Conservation (phyloP, 2,888 invertebrate genomes). For the Notodonta ziczac region DNA sequence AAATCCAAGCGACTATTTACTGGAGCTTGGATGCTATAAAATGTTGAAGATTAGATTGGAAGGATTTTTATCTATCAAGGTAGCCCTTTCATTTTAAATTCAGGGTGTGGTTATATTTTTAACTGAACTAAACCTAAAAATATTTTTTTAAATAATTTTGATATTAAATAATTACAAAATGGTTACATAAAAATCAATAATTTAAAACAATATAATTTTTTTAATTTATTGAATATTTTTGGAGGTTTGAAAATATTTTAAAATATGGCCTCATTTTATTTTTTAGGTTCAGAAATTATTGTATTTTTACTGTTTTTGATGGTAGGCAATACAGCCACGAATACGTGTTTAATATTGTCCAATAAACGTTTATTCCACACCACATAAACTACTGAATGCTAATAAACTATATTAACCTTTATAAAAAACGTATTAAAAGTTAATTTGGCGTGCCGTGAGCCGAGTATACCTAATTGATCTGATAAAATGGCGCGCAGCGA, state of each 20-base stretch:
- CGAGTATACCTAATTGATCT: conserved; percentile 53
- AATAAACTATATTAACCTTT: conserved; percentile 33
- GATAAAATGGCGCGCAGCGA: conserved; percentile 34
- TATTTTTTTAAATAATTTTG: no score
- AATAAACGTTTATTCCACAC: conserved; percentile 13
- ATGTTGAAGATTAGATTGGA: conserved; percentile 1
- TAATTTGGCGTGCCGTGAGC: conserved; percentile 44
- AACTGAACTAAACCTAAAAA: no score
- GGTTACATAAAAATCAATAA: no score
- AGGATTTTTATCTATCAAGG: background rate
- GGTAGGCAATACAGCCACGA: background rate
- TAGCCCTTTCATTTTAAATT: no score
- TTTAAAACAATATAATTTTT: no score
- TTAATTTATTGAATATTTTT: no score
- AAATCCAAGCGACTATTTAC: conserved; percentile 37
- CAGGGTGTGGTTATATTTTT: no score
- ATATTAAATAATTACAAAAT: no score
- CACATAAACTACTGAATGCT: conserved; percentile 20
- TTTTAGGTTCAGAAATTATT: no score
- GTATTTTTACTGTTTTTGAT: background rate
- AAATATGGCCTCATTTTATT: no score
- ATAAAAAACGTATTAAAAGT: conserved; percentile 47
- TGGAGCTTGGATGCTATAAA: conserved; percentile 17
- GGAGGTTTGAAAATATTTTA: no score
- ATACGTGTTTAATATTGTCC: background rate